phyloP scores from a whole-genome alignment of 2,113 vertebrate genomes.

The Salminus brasiliensis region DNA sequence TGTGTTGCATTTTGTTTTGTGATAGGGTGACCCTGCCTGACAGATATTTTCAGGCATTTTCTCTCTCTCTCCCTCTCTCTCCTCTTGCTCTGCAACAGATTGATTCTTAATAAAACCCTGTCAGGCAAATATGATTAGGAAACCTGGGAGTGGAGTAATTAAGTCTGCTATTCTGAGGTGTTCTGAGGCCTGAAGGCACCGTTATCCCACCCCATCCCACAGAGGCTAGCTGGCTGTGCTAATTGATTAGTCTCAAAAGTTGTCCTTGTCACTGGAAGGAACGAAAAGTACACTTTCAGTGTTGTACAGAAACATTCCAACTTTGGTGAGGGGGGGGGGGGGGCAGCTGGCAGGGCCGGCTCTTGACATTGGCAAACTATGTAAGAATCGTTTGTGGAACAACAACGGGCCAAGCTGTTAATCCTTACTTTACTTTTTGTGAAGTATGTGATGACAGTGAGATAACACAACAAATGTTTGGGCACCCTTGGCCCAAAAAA shows the following conservation, averaged over 20 bases:
- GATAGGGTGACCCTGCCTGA: neutral
- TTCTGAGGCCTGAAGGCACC: slow-evolving; percentile 43
- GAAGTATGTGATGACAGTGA: too few relatives aligned
- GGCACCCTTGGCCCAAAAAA: too few relatives aligned
- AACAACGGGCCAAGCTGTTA: too few relatives aligned
- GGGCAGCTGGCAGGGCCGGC: too few relatives aligned
- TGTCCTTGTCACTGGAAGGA: neutral
- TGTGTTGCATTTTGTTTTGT: neutral
- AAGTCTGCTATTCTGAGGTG: slow-evolving; percentile 44
- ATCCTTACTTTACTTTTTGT: too few relatives aligned
- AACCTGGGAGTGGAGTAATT: slow-evolving; percentile 56
- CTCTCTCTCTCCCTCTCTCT: too few relatives aligned
- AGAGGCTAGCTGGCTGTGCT: neutral
- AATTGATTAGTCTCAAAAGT: slow-evolving; percentile 10
- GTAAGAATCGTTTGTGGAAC: too few relatives aligned
- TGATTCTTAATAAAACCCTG: slow-evolving; percentile 55
- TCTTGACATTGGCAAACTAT: too few relatives aligned
- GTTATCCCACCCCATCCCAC: slow-evolving; percentile 18
- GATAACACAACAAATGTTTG: too few relatives aligned
- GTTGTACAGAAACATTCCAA: neutral
- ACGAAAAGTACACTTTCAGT: neutral
- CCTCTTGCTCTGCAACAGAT: slow-evolving; percentile 41
- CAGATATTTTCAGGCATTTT: neutral
- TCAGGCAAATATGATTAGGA: slow-evolving; percentile 48
- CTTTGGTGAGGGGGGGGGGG: too few relatives aligned